Percentiles rank a stretch among this genome's conserved stretches.
phyloP scores from a whole-genome alignment of 2,888 invertebrate species.

The Lochmaea capreae region DNA sequence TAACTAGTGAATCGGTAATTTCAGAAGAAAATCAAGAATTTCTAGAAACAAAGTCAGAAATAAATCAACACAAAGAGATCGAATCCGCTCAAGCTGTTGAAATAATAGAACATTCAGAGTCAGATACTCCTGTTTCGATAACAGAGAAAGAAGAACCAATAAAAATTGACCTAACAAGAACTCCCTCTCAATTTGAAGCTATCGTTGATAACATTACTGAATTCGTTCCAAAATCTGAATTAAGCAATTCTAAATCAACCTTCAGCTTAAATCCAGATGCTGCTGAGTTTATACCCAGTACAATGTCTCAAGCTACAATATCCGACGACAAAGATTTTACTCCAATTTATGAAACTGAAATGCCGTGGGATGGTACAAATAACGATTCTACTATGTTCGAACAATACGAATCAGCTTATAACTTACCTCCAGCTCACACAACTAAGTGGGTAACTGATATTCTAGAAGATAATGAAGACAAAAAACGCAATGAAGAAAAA shows the following conservation, averaged over 20 bases:
- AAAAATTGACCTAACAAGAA: not conserved
- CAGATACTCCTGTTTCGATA: not conserved
- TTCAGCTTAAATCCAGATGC: conserved; percentile 62
- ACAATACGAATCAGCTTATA: conserved; percentile 53
- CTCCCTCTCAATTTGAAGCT: conserved; percentile 58
- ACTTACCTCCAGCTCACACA: conserved; percentile 58
- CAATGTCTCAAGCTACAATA: conserved; percentile 45
- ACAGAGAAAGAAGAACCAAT: not conserved
- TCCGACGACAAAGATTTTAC: conserved; percentile 33
- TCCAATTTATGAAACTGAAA: conserved; percentile 33
- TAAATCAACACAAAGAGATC: not conserved
- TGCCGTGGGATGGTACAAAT: conserved; percentile 52
- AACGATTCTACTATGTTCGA: conserved; percentile 50
- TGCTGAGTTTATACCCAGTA: conserved; percentile 61
- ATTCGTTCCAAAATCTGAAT: conserved; percentile 58
- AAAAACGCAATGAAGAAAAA: conserved; percentile 41
- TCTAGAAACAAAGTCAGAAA: not conserved
- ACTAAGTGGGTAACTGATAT: conserved; percentile 61
- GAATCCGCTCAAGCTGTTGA: not conserved
- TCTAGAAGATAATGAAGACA: conserved; percentile 52
- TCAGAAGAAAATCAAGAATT: not conserved
- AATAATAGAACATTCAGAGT: not conserved
- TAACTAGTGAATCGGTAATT: not conserved
- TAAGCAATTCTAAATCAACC: conserved; percentile 42
- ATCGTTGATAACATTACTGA: conserved; percentile 58